Percentiles rank a stretch among this genome's conserved stretches.
Evolutionary conservation across 92 coral and sea anemone genomes (phyloP).

Genomic region (Porites evermanni): DNA sequence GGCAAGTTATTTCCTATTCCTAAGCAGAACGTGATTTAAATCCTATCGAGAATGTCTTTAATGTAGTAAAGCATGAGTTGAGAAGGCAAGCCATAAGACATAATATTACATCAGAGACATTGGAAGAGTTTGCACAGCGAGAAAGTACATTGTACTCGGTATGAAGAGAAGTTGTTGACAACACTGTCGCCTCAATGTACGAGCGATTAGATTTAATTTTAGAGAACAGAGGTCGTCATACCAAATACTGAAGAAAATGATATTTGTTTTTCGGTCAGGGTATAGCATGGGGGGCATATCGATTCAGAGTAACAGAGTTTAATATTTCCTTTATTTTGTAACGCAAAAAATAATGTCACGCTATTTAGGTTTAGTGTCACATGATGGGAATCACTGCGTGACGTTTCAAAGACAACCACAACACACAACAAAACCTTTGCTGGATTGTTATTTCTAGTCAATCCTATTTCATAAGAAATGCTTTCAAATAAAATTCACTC

Average conservation of each 20-base stretch:
- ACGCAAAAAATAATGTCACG: background rate
- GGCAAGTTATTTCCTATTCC: slow-evolving; percentile 5
- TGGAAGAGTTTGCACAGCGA: background rate
- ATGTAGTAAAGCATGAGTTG: background rate
- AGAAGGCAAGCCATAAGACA: background rate
- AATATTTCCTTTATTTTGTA: background rate
- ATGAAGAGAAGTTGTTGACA: background rate
- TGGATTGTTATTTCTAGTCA: background rate
- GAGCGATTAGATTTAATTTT: background rate
- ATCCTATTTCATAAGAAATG: background rate
- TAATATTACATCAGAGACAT: background rate
- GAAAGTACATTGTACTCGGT: background rate
- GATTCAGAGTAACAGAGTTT: background rate
- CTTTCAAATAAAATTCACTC: background rate
- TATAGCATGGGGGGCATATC: too few relatives aligned
- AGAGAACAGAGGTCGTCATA: background rate
- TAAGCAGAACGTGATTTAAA: background rate
- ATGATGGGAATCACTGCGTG: background rate
- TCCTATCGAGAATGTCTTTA: too few relatives aligned
- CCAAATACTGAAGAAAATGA: background rate
- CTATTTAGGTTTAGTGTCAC: too few relatives aligned
- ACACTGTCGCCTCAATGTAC: background rate
- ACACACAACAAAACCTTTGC: background rate
- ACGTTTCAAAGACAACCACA: slow-evolving; percentile 8
- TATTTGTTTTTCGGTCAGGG: background rate